phyloP scores from a whole-genome alignment of 2,797 vertebrate genomes.

The Thamnophis elegans region DNA sequence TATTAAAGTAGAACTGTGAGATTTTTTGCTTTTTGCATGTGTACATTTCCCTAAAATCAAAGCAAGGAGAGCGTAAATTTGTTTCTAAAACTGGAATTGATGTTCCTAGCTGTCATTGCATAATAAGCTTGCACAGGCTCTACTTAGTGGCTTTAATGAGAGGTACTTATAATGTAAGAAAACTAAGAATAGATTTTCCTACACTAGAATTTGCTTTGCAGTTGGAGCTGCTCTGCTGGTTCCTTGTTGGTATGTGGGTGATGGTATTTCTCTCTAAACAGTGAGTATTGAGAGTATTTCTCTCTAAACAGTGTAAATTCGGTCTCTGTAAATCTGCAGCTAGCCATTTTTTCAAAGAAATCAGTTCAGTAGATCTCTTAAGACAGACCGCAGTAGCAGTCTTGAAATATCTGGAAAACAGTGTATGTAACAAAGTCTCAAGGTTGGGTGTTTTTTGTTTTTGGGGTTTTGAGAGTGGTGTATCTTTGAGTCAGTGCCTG shows the following conservation, averaged over 20 bases:
- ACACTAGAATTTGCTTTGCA: neutral
- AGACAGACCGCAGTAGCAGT: neutral
- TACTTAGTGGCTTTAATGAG: neutral
- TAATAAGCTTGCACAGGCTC: neutral
- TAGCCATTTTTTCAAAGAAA: neutral
- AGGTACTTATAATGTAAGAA: neutral
- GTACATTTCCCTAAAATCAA: neutral
- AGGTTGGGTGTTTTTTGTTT: neutral
- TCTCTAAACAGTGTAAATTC: neutral
- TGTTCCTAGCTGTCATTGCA: neutral
- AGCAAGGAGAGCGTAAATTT: neutral
- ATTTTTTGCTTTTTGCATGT: neutral
- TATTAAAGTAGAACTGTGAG: neutral
- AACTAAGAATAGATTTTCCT: neutral
- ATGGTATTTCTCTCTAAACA: neutral
- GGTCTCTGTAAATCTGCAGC: neutral
- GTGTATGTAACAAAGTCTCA: neutral
- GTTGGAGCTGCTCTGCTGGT: neutral
- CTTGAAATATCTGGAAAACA: neutral
- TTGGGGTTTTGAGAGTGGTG: neutral
- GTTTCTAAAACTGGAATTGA: neutral
- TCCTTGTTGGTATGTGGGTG: neutral
- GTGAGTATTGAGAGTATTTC: neutral
- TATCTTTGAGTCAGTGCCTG: neutral
- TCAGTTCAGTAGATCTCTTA: neutral